Evolutionary conservation across 2,888 invertebrate genomes (phyloP).

Genomic region (Sepioteuthis lessoniana): DNA sequence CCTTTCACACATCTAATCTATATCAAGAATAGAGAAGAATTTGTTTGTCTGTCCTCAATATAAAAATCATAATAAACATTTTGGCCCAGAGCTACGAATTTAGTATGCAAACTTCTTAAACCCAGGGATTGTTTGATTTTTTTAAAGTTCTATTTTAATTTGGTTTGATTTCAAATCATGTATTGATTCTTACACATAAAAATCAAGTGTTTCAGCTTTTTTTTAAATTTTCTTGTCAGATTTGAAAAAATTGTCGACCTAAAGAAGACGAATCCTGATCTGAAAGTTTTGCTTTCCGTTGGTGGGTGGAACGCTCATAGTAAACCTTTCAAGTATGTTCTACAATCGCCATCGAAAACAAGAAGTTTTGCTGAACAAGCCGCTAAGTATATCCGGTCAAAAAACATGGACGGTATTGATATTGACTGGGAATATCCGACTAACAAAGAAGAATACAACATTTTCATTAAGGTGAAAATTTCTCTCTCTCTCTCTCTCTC

Average conservation of each 20-base stretch:
- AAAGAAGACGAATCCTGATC: conserved; percentile 76
- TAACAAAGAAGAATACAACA: conserved; percentile 58
- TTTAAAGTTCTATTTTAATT: no score
- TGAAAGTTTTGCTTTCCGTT: conserved; percentile 87
- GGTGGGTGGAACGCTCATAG: conserved; percentile 96
- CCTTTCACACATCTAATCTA: no score
- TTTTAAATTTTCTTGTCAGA: conserved; percentile 37
- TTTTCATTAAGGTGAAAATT: conserved; percentile 54
- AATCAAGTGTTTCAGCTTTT: neutral
- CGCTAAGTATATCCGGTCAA: conserved; percentile 56
- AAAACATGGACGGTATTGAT: conserved; percentile 88
- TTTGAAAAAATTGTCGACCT: conserved; percentile 44
- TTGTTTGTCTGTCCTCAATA: no score
- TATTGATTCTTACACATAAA: neutral
- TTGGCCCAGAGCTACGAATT: no score
- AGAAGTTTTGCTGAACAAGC: conserved; percentile 52
- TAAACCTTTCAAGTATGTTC: conserved; percentile 75
- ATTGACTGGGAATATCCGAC: conserved; percentile 93
- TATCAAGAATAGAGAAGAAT: no score
- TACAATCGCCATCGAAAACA: conserved; percentile 53
- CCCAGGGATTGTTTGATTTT: no score
- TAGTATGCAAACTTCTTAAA: no score
- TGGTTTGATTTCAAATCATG: neutral
- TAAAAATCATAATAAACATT: no score
- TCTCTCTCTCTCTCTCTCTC: no score